These are phyloP conservation scores for Pandemis cinnamomeana DNA, from an alignment of 2,888 invertebrate species.

Conservation along the genomic window DNA sequence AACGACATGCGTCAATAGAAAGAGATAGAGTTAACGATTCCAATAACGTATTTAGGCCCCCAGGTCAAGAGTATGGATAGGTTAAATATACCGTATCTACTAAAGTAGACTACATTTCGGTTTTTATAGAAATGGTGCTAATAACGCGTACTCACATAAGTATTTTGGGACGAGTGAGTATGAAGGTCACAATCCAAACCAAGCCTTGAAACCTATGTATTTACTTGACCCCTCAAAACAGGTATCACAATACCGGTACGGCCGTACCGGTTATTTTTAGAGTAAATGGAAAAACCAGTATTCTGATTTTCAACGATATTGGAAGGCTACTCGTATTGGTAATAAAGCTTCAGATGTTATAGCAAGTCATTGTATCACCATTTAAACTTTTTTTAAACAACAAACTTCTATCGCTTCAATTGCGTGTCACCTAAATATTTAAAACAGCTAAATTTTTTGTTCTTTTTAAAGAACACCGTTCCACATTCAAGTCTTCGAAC, in stretches of 20 bases:
- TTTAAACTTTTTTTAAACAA: background rate
- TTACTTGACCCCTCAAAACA: too few relatives aligned
- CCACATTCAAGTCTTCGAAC: background rate
- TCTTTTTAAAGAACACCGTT: background rate
- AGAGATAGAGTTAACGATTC: background rate
- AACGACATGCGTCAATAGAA: background rate
- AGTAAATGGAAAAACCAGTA: too few relatives aligned
- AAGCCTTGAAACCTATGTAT: too few relatives aligned
- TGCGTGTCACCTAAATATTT: background rate
- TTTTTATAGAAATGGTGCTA: background rate
- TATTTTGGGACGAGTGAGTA: too few relatives aligned
- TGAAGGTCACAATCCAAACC: too few relatives aligned
- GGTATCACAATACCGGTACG: background rate
- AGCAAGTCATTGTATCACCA: background rate
- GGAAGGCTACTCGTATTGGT: too few relatives aligned
- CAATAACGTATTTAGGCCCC: background rate
- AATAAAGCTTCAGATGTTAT: too few relatives aligned
- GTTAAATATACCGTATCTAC: background rate
- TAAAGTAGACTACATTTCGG: background rate
- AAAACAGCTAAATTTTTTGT: background rate
- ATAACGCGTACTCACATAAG: background rate
- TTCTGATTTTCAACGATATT: too few relatives aligned
- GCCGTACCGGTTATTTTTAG: background rate
- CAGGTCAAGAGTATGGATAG: background rate
- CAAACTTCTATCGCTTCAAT: background rate